These are phyloP conservation scores for Eilema sororculum DNA, from an alignment of 2,888 invertebrate genomes.

Conservation along the genomic window DNA sequence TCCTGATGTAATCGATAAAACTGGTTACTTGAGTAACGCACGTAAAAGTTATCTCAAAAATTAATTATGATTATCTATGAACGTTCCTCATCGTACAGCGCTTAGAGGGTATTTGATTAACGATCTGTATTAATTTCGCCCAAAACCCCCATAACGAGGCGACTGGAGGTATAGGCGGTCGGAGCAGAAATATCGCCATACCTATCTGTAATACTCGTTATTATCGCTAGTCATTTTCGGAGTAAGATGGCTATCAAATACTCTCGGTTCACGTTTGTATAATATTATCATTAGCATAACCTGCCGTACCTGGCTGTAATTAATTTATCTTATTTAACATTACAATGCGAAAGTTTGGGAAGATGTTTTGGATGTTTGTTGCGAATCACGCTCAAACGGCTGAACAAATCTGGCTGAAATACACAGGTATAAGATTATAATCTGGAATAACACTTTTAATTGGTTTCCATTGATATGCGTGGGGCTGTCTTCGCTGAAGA, in stretches of 20 bases:
- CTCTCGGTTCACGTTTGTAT: conserved; percentile 31
- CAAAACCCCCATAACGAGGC: conserved; percentile 74
- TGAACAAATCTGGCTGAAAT: background rate
- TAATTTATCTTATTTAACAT: background rate
- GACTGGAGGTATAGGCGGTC: conserved; percentile 56
- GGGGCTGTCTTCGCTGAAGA: too few relatives aligned
- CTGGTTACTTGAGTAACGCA: conserved; percentile 21
- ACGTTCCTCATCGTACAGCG: conserved; percentile 63
- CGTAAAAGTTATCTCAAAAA: conserved; percentile 58
- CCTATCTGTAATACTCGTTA: conserved; percentile 62
- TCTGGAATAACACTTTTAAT: background rate
- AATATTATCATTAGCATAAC: conserved; percentile 30
- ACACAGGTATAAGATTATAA: background rate
- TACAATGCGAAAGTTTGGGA: background rate
- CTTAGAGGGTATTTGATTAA: conserved; percentile 77
- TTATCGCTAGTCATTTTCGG: conserved; percentile 67
- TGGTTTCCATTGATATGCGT: too few relatives aligned
- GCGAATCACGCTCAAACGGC: background rate
- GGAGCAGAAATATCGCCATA: conserved; percentile 60
- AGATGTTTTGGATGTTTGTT: background rate
- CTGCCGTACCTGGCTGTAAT: background rate
- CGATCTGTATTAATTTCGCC: conserved; percentile 78
- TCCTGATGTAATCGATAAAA: background rate
- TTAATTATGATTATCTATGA: conserved; percentile 58
- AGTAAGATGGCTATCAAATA: conserved; percentile 50